These are phyloP conservation scores for Sebastolobus altivelis DNA, from an alignment of 2,797 vertebrate species.

Conservation along the genomic window DNA sequence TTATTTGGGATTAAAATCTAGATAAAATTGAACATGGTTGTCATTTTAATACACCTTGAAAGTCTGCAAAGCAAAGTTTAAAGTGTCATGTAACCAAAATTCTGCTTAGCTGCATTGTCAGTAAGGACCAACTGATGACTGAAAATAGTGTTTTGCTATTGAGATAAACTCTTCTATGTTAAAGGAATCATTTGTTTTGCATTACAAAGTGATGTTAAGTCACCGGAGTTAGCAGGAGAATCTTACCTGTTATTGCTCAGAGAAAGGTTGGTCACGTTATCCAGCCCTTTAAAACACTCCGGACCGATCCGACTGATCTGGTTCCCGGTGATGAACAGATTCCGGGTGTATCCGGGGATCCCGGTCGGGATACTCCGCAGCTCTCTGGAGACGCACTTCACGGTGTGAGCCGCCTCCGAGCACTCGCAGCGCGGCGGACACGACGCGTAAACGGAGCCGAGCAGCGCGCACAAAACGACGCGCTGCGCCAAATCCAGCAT, in stretches of 20 bases:
- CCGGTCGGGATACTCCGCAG: constrained; percentile 78
- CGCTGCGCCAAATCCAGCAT: constrained; percentile 68
- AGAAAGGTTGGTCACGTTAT: constrained; percentile 84
- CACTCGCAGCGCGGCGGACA: constrained; percentile 87
- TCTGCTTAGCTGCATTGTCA: not conserved
- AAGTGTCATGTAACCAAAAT: not conserved
- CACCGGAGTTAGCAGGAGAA: not conserved
- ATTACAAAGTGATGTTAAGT: rapidly evolving
- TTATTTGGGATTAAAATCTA: not conserved
- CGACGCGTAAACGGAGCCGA: constrained; percentile 64
- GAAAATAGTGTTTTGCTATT: not conserved
- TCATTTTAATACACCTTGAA: not conserved
- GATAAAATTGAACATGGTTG: not conserved
- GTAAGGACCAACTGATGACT: not conserved
- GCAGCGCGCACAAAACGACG: constrained; percentile 71
- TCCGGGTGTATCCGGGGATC: constrained; percentile 85
- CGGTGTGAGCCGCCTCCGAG: constrained; percentile 86
- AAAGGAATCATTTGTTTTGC: not conserved
- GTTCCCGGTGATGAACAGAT: constrained; percentile 86
- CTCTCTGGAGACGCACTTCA: constrained; percentile 87
- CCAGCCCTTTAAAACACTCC: constrained; percentile 81
- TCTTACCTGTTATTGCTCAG: constrained; percentile 87
- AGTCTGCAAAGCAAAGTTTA: not conserved
- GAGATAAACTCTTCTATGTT: not conserved
- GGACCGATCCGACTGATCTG: constrained; percentile 79